These are phyloP conservation scores for Ennomos fuscantarius DNA, from an alignment of 2,888 invertebrate species.

Conservation along the genomic window DNA sequence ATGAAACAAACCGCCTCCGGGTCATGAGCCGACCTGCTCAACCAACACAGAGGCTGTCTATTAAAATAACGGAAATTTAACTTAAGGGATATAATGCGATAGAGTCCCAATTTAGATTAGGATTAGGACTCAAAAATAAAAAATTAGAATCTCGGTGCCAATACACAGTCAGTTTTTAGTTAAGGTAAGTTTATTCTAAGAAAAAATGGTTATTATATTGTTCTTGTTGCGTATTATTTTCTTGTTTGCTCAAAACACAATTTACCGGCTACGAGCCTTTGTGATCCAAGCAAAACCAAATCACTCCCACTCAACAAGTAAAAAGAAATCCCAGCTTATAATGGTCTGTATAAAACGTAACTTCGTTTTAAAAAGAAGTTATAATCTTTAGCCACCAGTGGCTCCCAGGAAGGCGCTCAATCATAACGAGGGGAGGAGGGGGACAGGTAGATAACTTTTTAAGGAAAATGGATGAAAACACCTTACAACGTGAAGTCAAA, in stretches of 20 bases:
- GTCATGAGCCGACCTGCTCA: too few relatives aligned
- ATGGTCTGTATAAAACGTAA: conserved; percentile 51
- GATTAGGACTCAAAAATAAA: too few relatives aligned
- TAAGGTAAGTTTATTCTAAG: too few relatives aligned
- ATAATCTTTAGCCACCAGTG: conserved; percentile 49
- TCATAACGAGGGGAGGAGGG: conserved; percentile 47
- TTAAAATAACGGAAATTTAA: too few relatives aligned
- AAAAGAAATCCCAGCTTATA: conserved; percentile 49
- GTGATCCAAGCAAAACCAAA: neutral
- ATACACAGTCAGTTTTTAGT: too few relatives aligned
- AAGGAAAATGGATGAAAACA: conserved; percentile 56
- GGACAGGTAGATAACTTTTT: conserved; percentile 38
- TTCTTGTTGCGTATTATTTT: neutral
- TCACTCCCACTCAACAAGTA: conserved; percentile 32
- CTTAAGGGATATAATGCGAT: too few relatives aligned
- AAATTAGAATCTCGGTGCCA: too few relatives aligned
- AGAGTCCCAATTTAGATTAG: too few relatives aligned
- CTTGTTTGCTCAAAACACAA: neutral
- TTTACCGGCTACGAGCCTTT: neutral
- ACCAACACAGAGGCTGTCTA: too few relatives aligned
- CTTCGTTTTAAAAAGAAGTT: conserved; percentile 56
- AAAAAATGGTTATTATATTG: too few relatives aligned
- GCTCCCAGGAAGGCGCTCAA: conserved; percentile 50
- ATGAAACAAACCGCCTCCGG: too few relatives aligned
- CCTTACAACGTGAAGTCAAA: conserved; percentile 51